A percentile compares a stretch with the other conserved stretches of the same genome.
These are phyloP conservation scores for Mesorhabditis spiculigera DNA, from an alignment of 2,888 invertebrate genomes.

Conservation along the genomic window DNA sequence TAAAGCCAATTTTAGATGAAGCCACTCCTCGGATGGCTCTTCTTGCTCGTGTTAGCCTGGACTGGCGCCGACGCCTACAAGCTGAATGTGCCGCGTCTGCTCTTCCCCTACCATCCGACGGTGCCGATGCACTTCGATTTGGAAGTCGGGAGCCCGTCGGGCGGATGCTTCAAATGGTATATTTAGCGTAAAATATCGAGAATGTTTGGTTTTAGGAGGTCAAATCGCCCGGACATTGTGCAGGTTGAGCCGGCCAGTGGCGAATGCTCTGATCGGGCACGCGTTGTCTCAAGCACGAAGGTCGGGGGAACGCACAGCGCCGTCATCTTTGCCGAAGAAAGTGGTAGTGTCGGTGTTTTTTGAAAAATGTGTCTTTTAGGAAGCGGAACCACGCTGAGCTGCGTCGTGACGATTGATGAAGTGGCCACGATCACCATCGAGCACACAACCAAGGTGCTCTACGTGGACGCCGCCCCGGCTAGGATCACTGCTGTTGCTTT, in stretches of 20 bases:
- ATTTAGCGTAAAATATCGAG: neutral
- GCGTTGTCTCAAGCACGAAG: conserved; percentile 75
- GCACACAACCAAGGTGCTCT: conserved; percentile 88
- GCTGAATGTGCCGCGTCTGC: conserved; percentile 84
- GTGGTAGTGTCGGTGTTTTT: conserved; percentile 60
- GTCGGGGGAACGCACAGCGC: conserved; percentile 71
- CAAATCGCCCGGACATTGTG: conserved; percentile 55
- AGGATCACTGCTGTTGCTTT: conserved; percentile 85
- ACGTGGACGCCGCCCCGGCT: conserved; percentile 92
- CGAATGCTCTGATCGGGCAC: conserved; percentile 73
- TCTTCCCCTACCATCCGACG: conserved; percentile 83
- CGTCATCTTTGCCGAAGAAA: conserved; percentile 84
- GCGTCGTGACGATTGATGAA: conserved; percentile 87
- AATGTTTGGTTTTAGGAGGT: conserved; percentile 43
- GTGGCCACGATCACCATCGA: conserved; percentile 78
- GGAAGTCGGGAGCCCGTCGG: conserved; percentile 74
- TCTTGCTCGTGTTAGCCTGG: conserved; percentile 6
- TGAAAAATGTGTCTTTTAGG: conserved; percentile 27
- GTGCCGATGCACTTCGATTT: conserved; percentile 82
- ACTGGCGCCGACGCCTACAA: conserved; percentile 41
- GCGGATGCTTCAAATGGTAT: conserved; percentile 85
- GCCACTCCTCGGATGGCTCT: neutral
- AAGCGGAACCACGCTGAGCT: conserved; percentile 76
- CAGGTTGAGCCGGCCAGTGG: conserved; percentile 57
- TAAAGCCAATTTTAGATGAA: no score